These are phyloP conservation scores for Microcebus ravelobensis DNA, from an alignment of 2,113 vertebrate genomes.

Conservation along the genomic window DNA sequence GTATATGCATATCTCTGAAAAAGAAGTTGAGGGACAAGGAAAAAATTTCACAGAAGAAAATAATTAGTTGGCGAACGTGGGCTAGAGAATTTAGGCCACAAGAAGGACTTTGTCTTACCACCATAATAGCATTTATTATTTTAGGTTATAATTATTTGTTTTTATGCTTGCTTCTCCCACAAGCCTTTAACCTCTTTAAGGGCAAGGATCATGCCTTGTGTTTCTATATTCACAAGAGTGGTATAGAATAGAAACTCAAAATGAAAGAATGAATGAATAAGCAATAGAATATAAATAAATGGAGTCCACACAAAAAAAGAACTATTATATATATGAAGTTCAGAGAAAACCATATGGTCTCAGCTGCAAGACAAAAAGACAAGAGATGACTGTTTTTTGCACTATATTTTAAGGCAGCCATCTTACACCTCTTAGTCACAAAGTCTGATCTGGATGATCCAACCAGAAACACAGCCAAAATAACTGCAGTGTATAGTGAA, in stretches of 20 bases:
- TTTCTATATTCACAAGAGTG: neutral
- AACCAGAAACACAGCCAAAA: conserved; percentile 51
- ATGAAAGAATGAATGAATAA: conserved; percentile 20
- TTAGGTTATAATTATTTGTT: conserved; percentile 32
- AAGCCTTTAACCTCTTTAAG: neutral
- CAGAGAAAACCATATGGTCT: neutral
- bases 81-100: neutral
- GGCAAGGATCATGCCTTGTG: neutral
- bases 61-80: neutral
- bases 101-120: conserved; percentile 4
- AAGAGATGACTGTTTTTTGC: neutral
- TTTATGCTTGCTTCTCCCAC: neutral
- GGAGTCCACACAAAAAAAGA: neutral
- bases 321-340: neutral
- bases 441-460: neutral
- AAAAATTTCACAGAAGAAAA: conserved; percentile 15
- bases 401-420: neutral
- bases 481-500: conserved; percentile 7
- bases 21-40: neutral
- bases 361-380: neutral
- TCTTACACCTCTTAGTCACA: neutral
- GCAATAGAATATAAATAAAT: conserved; percentile 4
- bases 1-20: neutral
- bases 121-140: conserved; percentile 37
- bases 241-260: neutral